These are phyloP conservation scores for Lethocerus indicus DNA, from an alignment of 1,140 invertebrate species.

Conservation along the genomic window DNA sequence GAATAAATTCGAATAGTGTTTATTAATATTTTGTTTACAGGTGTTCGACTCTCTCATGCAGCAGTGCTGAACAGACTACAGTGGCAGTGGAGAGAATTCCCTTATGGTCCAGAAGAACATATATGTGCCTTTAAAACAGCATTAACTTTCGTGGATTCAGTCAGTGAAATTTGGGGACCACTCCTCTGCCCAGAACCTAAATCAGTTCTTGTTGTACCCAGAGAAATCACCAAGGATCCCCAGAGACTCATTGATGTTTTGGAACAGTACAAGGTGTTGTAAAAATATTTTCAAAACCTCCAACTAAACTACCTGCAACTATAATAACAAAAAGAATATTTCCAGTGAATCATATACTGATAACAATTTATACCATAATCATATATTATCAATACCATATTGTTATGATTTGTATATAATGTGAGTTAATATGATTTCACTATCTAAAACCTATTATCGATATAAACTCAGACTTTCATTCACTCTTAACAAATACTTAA, in stretches of 20 bases:
- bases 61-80: constrained; percentile 58
- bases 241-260: constrained; percentile 46
- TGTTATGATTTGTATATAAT: too few species aligned
- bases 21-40: too few species aligned
- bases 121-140: constrained; percentile 73
- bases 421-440: too few species aligned
- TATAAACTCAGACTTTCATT: too few species aligned
- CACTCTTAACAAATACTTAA: too few species aligned
- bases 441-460: too few species aligned
- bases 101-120: constrained; percentile 42
- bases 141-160: constrained; percentile 74
- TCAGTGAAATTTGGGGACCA: constrained; percentile 70
- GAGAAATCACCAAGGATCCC: constrained; percentile 51
- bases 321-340: not conserved
- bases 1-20: too few species aligned
- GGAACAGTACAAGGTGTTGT: constrained; percentile 49
- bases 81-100: constrained; percentile 70
- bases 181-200: constrained; percentile 38
- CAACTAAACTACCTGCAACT: too few species aligned
- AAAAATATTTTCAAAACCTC: too few species aligned
- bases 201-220: constrained; percentile 50
- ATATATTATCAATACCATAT: not conserved
- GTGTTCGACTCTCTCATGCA: constrained; percentile 64
- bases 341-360: not conserved
- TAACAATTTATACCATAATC: not conserved